phyloP scores from a whole-genome alignment of 37 sponge, comb jelly and placozoan species.

The Amphimedon queenslandica region DNA sequence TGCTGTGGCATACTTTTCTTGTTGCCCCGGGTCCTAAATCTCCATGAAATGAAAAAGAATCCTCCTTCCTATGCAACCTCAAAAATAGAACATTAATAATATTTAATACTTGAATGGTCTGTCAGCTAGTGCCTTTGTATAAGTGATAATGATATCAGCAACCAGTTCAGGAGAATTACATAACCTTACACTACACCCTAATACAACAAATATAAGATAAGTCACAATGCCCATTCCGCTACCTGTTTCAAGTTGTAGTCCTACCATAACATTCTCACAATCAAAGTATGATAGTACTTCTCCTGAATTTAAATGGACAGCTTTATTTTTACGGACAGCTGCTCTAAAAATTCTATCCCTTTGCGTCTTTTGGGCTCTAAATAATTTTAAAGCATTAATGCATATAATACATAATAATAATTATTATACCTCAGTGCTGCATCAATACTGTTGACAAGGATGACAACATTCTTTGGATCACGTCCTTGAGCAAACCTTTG shows the following conservation, averaged over 20 bases:
- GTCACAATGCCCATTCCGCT: too few species aligned
- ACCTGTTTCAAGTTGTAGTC: conserved; percentile 29
- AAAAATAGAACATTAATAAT: conserved; percentile 1
- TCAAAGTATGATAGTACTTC: conserved; percentile 44
- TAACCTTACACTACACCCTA: conserved; percentile 40
- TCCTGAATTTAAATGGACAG: background rate
- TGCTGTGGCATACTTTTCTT: too few species aligned
- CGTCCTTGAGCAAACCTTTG: too few species aligned
- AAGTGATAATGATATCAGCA: conserved; percentile 42
- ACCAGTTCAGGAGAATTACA: conserved; percentile 30
- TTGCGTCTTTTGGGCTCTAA: conserved; percentile 54
- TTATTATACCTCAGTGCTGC: background rate
- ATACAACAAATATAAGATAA: too few species aligned
- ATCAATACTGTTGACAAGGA: background rate
- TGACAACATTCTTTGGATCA: too few species aligned
- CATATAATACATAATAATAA: background rate
- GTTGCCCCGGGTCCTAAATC: conserved; percentile 49
- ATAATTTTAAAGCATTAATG: background rate
- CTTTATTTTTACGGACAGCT: conserved; percentile 16
- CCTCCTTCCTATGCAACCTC: conserved; percentile 22
- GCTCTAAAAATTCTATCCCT: conserved; percentile 43
- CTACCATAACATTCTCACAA: conserved; percentile 56
- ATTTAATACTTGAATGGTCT: conserved; percentile 54
- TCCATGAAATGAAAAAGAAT: conserved; percentile 60
- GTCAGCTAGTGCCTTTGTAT: conserved; percentile 62